phyloP scores from a whole-genome alignment of 2,888 invertebrate genomes.

The Hirtodrosophila histrioides region DNA sequence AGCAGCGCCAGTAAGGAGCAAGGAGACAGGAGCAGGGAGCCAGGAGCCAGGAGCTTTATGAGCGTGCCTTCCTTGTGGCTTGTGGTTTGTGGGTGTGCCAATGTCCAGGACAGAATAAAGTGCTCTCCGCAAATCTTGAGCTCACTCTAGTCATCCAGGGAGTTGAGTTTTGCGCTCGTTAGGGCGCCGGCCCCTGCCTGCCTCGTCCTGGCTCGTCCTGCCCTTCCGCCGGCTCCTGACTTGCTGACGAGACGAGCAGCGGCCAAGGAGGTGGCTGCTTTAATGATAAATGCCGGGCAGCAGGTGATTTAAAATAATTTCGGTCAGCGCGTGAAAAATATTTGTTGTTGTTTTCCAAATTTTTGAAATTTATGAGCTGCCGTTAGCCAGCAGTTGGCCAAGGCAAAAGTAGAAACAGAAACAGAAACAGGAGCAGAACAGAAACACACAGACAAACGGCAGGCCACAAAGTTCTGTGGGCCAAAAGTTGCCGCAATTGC shows the following conservation, averaged over 20 bases:
- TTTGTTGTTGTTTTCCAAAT: constrained; percentile 65
- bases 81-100: constrained; percentile 58
- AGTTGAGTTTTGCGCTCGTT: constrained; percentile 62
- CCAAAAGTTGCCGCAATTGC: constrained; percentile 56
- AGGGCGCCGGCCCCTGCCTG: constrained; percentile 19
- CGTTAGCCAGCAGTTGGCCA: constrained; percentile 35
- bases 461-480: constrained; percentile 42
- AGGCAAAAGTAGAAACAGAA: constrained; percentile 2
- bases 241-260: constrained; percentile 22
- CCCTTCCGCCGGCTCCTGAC: constrained; percentile 25
- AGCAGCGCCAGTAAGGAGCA: too few relatives aligned
- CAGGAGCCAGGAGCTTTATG: constrained; percentile 51
- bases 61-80: constrained; percentile 33
- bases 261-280: constrained; percentile 19
- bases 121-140: constrained; percentile 71
- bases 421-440: constrained; percentile 1
- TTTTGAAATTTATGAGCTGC: constrained; percentile 71
- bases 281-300: constrained; percentile 80
- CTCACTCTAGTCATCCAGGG: constrained; percentile 45
- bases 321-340: constrained; percentile 72
- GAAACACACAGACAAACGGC: constrained; percentile 4
- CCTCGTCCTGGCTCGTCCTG: background rate
- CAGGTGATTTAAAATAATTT: constrained; percentile 81
- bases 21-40: too few relatives aligned
- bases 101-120: constrained; percentile 66